These are phyloP conservation scores for Eilema sororculum DNA, from an alignment of 2,888 invertebrate genomes.

Conservation along the genomic window DNA sequence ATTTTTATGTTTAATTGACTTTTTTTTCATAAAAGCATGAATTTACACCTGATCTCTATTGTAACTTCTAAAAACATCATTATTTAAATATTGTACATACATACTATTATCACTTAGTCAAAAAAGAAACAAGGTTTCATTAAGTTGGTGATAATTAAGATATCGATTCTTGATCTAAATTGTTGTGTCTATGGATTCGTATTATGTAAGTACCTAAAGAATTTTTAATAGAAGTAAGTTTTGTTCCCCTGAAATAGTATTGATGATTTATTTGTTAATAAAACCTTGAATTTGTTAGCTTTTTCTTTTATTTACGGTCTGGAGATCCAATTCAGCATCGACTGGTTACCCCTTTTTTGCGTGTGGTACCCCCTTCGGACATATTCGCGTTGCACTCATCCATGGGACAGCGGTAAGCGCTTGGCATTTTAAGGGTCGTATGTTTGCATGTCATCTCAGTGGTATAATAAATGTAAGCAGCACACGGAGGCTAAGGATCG, in stretches of 20 bases:
- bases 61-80: background rate
- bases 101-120: constrained; percentile 10
- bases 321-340: no score
- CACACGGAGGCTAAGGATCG: no score
- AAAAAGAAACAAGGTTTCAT: background rate
- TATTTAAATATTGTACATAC: constrained; percentile 11
- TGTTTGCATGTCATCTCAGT: no score
- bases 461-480: no score
- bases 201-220: constrained; percentile 24
- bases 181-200: background rate
- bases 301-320: constrained; percentile 33
- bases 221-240: constrained; percentile 45
- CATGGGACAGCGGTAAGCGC: no score
- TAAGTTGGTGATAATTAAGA: constrained; percentile 5
- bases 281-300: constrained; percentile 66
- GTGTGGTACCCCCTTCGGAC: no score
- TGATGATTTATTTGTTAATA: constrained; percentile 70
- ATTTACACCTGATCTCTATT: constrained; percentile 23
- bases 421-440: no score
- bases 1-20: background rate
- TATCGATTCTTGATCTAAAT: constrained; percentile 10
- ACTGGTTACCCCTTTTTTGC: no score
- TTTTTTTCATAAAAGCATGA: background rate
- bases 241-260: constrained; percentile 59
- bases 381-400: no score